Conservation (phyloP, 1,140 invertebrate species). For the Pseudomyrmex concolor region DNA sequence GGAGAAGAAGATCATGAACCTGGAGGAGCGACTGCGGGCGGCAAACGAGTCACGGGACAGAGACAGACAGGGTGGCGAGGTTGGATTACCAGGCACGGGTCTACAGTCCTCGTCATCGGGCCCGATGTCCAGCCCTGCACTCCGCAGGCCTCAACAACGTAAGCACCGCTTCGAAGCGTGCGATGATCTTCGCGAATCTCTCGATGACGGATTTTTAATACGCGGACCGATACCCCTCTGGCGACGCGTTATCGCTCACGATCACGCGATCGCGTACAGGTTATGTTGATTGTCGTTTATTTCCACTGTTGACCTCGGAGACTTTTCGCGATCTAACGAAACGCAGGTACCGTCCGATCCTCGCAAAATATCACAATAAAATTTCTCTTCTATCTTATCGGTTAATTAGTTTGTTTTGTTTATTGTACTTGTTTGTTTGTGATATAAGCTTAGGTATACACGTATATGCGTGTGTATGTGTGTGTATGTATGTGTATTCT, state of each 20-base stretch:
- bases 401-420: not conserved
- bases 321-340: not conserved
- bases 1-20: constrained; percentile 87
- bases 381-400: not conserved
- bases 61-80: constrained; percentile 80
- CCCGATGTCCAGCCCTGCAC: constrained; percentile 77
- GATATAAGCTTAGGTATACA: no score
- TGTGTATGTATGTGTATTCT: not conserved
- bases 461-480: not conserved
- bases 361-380: not conserved
- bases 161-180: constrained; percentile 65
- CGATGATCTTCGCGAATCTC: not conserved
- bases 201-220: not conserved
- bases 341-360: not conserved
- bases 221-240: not conserved
- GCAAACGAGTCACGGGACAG: constrained; percentile 88
- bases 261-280: constrained; percentile 69
- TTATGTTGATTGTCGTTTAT: constrained; percentile 79
- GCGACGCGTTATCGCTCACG: constrained; percentile 1
- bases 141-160: constrained; percentile 80
- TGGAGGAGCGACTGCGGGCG: constrained; percentile 88
- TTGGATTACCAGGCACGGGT: constrained; percentile 69
- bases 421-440: not conserved
- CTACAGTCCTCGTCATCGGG: constrained; percentile 75
- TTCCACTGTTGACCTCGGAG: constrained; percentile 50